These are phyloP conservation scores for Polymixis lichenea DNA, from an alignment of 2,888 invertebrate species.

Conservation along the genomic window DNA sequence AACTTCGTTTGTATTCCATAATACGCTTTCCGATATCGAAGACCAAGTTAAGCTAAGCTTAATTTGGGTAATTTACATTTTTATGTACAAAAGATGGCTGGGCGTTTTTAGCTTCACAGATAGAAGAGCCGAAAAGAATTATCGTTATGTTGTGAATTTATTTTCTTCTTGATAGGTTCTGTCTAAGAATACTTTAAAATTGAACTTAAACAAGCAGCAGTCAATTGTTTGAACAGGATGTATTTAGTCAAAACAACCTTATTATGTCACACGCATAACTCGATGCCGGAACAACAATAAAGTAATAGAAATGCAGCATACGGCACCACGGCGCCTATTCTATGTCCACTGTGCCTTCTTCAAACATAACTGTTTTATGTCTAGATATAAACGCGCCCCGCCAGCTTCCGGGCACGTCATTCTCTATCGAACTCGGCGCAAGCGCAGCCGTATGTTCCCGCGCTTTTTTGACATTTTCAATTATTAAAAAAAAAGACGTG, in stretches of 20 bases:
- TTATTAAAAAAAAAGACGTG: conserved; percentile 65
- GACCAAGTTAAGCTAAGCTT: no score
- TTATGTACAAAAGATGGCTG: not conserved
- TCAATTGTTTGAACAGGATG: no score
- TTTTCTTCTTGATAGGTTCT: not conserved
- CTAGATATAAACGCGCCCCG: conserved; percentile 85
- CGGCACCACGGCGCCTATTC: conserved; percentile 72
- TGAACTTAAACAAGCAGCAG: not conserved
- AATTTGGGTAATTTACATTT: not conserved
- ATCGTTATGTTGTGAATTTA: not conserved
- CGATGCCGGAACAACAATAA: conserved; percentile 6
- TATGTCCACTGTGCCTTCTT: conserved; percentile 76
- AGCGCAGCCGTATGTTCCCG: conserved; percentile 80
- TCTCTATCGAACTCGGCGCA: conserved; percentile 81
- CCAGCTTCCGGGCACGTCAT: conserved; percentile 88
- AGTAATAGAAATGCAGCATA: conserved; percentile 53
- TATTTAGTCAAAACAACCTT: not conserved
- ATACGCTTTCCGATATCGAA: no score
- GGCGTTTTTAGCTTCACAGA: not conserved
- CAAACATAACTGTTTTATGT: conserved; percentile 88
- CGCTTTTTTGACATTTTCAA: conserved; percentile 75
- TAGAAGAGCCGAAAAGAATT: not conserved
- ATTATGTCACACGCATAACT: not conserved
- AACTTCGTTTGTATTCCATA: no score
- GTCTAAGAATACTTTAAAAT: no score